Evolutionary conservation across 2,888 invertebrate species (phyloP).

Genomic region (Scaptomyza reducta): DNA sequence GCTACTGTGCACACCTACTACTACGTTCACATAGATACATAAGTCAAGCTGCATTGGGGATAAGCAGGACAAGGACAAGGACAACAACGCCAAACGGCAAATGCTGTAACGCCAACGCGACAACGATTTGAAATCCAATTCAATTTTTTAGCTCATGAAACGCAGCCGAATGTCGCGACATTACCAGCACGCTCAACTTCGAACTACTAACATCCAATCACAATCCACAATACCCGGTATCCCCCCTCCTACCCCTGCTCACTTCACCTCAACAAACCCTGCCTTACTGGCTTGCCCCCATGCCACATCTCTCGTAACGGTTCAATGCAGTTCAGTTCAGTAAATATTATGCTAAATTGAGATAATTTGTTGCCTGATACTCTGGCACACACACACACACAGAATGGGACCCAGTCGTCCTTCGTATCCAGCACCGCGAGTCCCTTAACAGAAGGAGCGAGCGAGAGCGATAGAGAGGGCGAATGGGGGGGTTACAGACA

Average conservation of each 20-base stretch:
- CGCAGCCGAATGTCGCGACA: conserved; percentile 59
- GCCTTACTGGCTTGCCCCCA: not conserved
- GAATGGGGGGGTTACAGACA: conserved; percentile 19
- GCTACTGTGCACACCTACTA: conserved; percentile 32
- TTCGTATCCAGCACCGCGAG: conserved; percentile 13
- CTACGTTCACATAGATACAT: conserved; percentile 33
- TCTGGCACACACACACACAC: conserved; percentile 11
- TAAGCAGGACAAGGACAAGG: conserved; percentile 14
- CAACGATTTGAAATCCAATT: conserved; percentile 65
- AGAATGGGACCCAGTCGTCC: conserved; percentile 14
- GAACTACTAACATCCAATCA: conserved; percentile 4
- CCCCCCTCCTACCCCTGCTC: not conserved
- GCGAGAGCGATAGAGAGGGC: not conserved
- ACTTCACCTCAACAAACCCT: not conserved
- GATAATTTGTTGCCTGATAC: conserved; percentile 75
- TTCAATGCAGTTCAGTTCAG: conserved; percentile 75
- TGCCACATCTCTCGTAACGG: conserved; percentile 27
- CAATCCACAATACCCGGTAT: not conserved
- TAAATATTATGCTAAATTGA: conserved; percentile 78
- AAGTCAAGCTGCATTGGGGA: conserved; percentile 53
- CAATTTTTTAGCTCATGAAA: conserved; percentile 72
- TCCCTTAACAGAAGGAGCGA: not conserved
- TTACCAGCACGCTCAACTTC: conserved; percentile 28
- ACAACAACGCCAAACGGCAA: conserved; percentile 15
- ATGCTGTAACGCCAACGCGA: conserved; percentile 16